A percentile compares a stretch with the other conserved stretches of the same genome.
These are phyloP conservation scores for Lordiphosa andalusiaca DNA, from an alignment of 2,888 invertebrate genomes.

Conservation along the genomic window DNA sequence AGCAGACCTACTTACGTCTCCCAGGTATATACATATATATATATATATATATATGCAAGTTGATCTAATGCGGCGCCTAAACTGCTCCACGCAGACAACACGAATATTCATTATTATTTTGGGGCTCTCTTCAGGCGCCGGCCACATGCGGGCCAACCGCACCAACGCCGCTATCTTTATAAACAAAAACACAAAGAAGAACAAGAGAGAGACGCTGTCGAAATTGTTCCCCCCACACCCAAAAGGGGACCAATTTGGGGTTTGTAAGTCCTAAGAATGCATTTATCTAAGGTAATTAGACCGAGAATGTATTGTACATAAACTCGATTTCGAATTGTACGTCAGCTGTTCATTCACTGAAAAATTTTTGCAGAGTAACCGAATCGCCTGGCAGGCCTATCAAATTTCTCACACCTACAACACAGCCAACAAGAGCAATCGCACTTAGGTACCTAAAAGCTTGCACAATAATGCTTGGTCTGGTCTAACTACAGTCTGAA, in stretches of 20 bases:
- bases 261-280: too few relatives aligned
- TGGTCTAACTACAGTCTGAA: neutral
- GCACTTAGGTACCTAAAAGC: slow-evolving; percentile 58
- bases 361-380: slow-evolving; percentile 28
- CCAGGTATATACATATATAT: slow-evolving; percentile 25
- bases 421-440: slow-evolving; percentile 21
- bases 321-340: neutral
- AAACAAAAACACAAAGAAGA: slow-evolving; percentile 49
- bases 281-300: too few relatives aligned
- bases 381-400: slow-evolving; percentile 35
- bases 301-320: neutral
- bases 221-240: slow-evolving; percentile 28
- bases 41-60: too few relatives aligned
- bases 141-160: slow-evolving; percentile 29
- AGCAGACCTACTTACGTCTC: slow-evolving; percentile 30
- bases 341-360: slow-evolving; percentile 40
- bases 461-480: slow-evolving; percentile 50
- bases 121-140: slow-evolving; percentile 49
- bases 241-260: slow-evolving; percentile 14
- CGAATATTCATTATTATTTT: slow-evolving; percentile 51
- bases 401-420: slow-evolving; percentile 70
- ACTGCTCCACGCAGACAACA: slow-evolving; percentile 64
- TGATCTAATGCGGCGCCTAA: slow-evolving; percentile 69
- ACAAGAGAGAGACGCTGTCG: slow-evolving; percentile 33
- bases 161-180: slow-evolving; percentile 31